phyloP scores from a whole-genome alignment of 30 jellyfish, hydroid and myxozoan genomes.

The Hydra vulgaris region DNA sequence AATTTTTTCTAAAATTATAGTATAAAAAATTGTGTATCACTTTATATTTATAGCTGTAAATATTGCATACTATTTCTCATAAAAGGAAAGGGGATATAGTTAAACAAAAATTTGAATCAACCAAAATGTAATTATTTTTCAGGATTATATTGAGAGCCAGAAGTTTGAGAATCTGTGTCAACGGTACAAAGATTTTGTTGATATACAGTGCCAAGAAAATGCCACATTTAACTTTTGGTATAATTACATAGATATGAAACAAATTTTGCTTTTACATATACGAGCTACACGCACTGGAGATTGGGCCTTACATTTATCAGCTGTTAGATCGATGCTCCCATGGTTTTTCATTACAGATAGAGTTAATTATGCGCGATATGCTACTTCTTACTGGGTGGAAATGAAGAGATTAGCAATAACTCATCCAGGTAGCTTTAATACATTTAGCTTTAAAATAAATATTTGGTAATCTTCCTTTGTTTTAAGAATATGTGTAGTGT shows the following conservation, averaged over 20 bases:
- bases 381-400: constrained; percentile 20
- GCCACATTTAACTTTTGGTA: constrained; percentile 21
- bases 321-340: too few relatives aligned
- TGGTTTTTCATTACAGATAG: constrained; percentile 24
- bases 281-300: constrained; percentile 24
- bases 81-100: background rate
- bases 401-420: constrained; percentile 13
- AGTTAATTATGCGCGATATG: constrained; percentile 25
- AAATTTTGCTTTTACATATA: constrained; percentile 13
- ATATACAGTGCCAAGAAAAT: background rate
- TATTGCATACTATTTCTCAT: background rate
- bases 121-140: background rate
- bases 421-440: constrained; percentile 17
- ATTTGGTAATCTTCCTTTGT: background rate
- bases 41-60: background rate
- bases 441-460: background rate
- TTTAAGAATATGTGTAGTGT: background rate
- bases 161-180: constrained; percentile 1
- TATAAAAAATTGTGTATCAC: background rate
- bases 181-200: too few relatives aligned
- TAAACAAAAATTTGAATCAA: background rate
- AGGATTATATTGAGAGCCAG: constrained; percentile 1
- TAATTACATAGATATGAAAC: constrained; percentile 14
- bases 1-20: too few relatives aligned
- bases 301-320: background rate